Percentiles rank a stretch among this genome's conserved stretches.
These are phyloP conservation scores for Lepidostoma basale DNA, from an alignment of 1,140 invertebrate genomes.

Conservation along the genomic window DNA sequence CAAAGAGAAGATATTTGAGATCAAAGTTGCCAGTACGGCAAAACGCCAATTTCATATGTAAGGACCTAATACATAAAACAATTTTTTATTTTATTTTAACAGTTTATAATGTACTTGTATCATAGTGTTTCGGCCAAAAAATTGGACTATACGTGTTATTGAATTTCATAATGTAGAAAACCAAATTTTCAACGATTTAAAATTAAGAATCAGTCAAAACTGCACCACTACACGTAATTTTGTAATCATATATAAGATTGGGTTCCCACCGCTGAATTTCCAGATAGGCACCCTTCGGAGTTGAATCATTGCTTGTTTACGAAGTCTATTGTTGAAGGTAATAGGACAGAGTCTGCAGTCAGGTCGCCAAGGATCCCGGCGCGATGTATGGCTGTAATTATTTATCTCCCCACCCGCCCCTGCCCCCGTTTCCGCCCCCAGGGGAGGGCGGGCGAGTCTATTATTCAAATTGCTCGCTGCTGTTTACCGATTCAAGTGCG, in stretches of 20 bases:
- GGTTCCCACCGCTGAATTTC: background rate
- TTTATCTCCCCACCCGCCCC: background rate
- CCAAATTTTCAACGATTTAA: too few species aligned
- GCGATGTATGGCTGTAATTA: slow-evolving; percentile 26
- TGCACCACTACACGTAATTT: too few species aligned
- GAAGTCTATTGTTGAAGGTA: slow-evolving; percentile 12
- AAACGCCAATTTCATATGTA: too few species aligned
- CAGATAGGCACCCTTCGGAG: background rate
- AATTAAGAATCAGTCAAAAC: too few species aligned
- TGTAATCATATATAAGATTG: background rate
- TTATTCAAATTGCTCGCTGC: slow-evolving; percentile 11
- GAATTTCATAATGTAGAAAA: too few species aligned
- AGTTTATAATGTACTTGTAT: too few species aligned
- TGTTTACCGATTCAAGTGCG: slow-evolving; percentile 15
- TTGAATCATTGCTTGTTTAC: slow-evolving; percentile 16
- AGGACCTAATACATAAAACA: too few species aligned
- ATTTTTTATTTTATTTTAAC: too few species aligned
- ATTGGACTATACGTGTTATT: too few species aligned
- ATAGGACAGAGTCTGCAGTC: background rate
- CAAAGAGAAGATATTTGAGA: too few species aligned
- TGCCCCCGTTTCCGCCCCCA: background rate
- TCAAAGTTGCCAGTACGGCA: too few species aligned
- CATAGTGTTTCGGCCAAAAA: too few species aligned
- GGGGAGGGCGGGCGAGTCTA: background rate
- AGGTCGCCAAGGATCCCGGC: background rate